Base-by-base conservation (phyloP, 2,888 invertebrate genomes). In the Ctena decussata region DNA sequence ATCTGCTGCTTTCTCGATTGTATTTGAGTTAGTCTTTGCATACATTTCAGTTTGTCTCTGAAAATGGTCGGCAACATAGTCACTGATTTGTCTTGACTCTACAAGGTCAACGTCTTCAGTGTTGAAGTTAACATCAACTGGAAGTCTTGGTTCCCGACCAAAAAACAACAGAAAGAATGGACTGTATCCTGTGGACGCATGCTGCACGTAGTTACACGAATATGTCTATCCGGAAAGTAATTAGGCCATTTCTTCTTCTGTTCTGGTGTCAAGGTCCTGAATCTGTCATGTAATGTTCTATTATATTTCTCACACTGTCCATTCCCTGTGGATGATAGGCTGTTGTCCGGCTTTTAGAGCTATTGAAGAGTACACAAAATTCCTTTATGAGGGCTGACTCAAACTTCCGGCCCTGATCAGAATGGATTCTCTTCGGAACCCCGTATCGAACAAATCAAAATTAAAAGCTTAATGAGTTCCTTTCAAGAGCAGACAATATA, bases 261-360 rank as follows among this genome's bases (percentile, higher is more conserved):
- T n/a, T 76, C 75, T 8, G 83, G 78, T 24, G 81, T 71, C n/a
- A 90, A 76, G 6, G 86, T 84, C 6, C 79, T 71, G 1, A 90
- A 49, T 44, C 90, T 60, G 30, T 89, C 77, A 44, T 89, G 89
- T 21, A 91, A n/a, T 3, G 89, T 89, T 0, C 88, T 15, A 79
- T 91, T 90, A 65, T 91, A 91, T 11, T 87, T 35, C 69, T 92
- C 89, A 79, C 89, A 89, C 30, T 89, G 85, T 1, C 82, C 82
- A 49, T 91, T 91, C 89, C 88, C 39, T 82, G 49, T 3, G 88
- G 90, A 35, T 89, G 85, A 70, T 91, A 90, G 0, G 89, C 81
- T 0, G 84, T 86, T 0, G 91, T 91, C 1, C 84, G 57, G 18
- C 81, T 78, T n/a, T n/a, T n/a, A n/a, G 39, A 87, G 82, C 60